phyloP scores from a whole-genome alignment of 1,140 invertebrate genomes.

The Drosophila repleta region DNA sequence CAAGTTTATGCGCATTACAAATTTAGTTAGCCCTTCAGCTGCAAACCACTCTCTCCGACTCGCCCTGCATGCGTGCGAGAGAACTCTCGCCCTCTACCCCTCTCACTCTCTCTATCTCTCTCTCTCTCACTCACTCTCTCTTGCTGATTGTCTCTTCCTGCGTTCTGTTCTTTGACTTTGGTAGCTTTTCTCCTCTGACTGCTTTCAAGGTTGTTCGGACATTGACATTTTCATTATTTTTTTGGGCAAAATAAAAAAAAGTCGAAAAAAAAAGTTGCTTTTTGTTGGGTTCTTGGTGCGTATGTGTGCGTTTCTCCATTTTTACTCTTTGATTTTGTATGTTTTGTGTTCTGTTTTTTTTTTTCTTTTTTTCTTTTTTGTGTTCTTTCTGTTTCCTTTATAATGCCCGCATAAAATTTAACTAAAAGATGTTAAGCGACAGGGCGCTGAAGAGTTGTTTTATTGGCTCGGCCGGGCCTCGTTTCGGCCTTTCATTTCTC shows the following conservation, averaged over 20 bases:
- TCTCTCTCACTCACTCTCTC: conserved; percentile 23
- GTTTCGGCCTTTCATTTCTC: conserved; percentile 57
- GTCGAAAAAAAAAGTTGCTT: conserved; percentile 54
- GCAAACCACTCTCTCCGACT: conserved; percentile 27
- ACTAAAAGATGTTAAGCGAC: conserved; percentile 40
- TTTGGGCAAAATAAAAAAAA: conserved; percentile 65
- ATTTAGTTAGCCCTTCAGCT: conserved; percentile 63
- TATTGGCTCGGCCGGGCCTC: conserved; percentile 2
- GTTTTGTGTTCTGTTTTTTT: conserved; percentile 33
- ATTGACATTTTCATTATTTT: conserved; percentile 83
- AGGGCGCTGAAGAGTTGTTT: conserved; percentile 63
- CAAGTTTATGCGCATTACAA: conserved; percentile 71
- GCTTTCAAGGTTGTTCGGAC: conserved; percentile 84
- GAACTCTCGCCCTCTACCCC: not conserved
- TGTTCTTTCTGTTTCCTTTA: conserved; percentile 56
- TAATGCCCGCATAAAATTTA: conserved; percentile 78
- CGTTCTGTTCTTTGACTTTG: conserved; percentile 44
- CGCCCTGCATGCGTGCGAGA: not conserved
- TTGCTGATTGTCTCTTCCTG: conserved; percentile 29
- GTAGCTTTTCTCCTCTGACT: conserved; percentile 80
- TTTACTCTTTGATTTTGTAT: conserved; percentile 45
- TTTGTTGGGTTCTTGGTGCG: conserved; percentile 58
- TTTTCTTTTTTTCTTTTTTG: conserved; percentile 4
- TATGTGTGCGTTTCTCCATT: conserved; percentile 54
- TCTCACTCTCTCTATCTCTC: not conserved